phyloP scores from a whole-genome alignment of 2,113 vertebrate genomes.

The Neolamprologus caudopunctatus region DNA sequence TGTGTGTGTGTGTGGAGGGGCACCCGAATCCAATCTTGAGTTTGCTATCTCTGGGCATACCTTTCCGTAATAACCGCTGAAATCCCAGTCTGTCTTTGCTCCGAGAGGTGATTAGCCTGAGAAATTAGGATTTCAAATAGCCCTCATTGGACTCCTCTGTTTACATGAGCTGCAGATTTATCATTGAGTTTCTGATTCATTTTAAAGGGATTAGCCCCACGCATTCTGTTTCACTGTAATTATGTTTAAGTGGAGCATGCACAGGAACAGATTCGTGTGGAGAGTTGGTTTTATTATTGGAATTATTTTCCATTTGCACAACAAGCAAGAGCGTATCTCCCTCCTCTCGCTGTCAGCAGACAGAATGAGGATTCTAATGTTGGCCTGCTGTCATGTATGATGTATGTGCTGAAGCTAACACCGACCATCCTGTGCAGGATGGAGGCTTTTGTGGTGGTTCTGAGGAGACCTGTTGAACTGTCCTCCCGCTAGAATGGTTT shows the following conservation, averaged over 20 bases:
- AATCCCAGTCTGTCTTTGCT: constrained; percentile 72
- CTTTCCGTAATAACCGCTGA: constrained; percentile 76
- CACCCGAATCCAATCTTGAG: constrained; percentile 55
- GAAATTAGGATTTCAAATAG: constrained; percentile 72
- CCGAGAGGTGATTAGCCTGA: constrained; percentile 74
- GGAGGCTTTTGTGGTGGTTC: neutral
- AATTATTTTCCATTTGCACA: constrained; percentile 35
- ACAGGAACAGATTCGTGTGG: constrained; percentile 22
- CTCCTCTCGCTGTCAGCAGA: neutral
- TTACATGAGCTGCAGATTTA: constrained; percentile 71
- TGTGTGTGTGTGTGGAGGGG: constrained; percentile 7
- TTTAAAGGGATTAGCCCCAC: constrained; percentile 31
- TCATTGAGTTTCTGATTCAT: constrained; percentile 54
- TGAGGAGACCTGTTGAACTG: neutral
- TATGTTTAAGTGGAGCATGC: constrained; percentile 35
- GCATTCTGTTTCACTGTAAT: constrained; percentile 39
- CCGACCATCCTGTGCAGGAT: neutral
- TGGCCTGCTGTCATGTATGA: constrained; percentile 14
- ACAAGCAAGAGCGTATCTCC: constrained; percentile 14
- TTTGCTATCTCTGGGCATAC: constrained; percentile 74
- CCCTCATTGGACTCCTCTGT: constrained; percentile 68
- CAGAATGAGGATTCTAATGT: neutral
- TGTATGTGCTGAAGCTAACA: neutral
- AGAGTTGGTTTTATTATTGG: constrained; percentile 45
- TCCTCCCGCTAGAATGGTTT: neutral